These are phyloP conservation scores for Tylochromis polylepis DNA, from an alignment of 2,113 vertebrate genomes.

Conservation along the genomic window DNA sequence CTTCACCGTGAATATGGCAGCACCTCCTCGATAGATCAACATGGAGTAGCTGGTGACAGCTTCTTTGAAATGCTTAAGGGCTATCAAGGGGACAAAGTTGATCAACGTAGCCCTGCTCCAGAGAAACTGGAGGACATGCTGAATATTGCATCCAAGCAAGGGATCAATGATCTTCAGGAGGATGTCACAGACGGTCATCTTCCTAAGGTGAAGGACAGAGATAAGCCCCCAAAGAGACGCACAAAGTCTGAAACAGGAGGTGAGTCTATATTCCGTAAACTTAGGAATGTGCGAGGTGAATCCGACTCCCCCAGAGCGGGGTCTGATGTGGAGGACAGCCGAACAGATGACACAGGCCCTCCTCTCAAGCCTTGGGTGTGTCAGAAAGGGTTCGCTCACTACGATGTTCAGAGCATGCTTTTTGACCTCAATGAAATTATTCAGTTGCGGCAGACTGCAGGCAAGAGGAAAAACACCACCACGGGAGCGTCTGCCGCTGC, in stretches of 20 bases:
- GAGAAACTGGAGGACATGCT: conserved; percentile 85
- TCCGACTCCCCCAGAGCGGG: conserved; percentile 77
- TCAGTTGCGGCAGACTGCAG: conserved; percentile 83
- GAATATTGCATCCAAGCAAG: conserved; percentile 66
- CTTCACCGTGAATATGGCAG: conserved; percentile 95
- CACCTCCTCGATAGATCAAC: conserved; percentile 96
- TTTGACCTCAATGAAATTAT: conserved; percentile 90
- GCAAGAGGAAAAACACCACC: conserved; percentile 88
- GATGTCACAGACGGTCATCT: conserved; percentile 72
- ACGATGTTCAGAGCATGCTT: conserved; percentile 90
- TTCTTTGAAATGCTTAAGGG: conserved; percentile 90
- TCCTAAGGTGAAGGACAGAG: conserved; percentile 82
- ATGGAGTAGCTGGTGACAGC: conserved; percentile 85
- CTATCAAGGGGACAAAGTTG: conserved; percentile 84
- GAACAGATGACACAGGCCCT: conserved; percentile 78
- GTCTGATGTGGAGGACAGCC: conserved; percentile 85
- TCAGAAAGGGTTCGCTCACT: conserved; percentile 90
- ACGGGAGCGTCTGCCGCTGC: conserved; percentile 92
- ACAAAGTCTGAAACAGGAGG: conserved; percentile 94
- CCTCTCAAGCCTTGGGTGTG: conserved; percentile 83
- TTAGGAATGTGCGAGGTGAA: conserved; percentile 87
- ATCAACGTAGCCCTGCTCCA: conserved; percentile 81
- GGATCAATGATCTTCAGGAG: conserved; percentile 77
- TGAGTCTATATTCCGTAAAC: conserved; percentile 92
- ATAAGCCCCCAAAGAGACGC: conserved; percentile 90